Base-by-base conservation (phyloP, 2,113 vertebrate genomes). In the Meriones unguiculatus region DNA sequence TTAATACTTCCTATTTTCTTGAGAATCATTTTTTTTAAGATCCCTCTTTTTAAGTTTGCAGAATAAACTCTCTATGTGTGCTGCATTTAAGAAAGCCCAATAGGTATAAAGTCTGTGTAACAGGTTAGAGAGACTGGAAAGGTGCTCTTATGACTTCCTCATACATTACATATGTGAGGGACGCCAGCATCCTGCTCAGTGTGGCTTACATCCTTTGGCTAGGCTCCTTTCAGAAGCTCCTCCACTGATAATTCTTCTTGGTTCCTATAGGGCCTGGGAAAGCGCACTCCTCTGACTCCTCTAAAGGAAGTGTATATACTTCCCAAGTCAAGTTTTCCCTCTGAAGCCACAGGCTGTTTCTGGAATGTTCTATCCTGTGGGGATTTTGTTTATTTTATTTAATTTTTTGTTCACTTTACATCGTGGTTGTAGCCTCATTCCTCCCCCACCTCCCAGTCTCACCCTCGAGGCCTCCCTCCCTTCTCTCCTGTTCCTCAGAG, bases 1-100 rank as follows among this genome's bases (percentile, higher is more conserved):
- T 87, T 87, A 80, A 90, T 92, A 90, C 75, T 80, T 62, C 20
- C 72, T 59, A 0, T 94, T 95, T 88, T 82, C 41, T 57, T 92
- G 50, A 87, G 6, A 73, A 77, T n/a, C 28, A 62, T 78, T 89
- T 85, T 89, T 85, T 35, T 67, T 50, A 85, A 82, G 92, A 57
- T 95, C 30, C 8, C n/a, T 87, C 32, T 87, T 95, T 95, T 38
- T 85, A 70, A 84, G 91, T 87, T 97, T 95, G 22, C 46, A 81
- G 59, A 62, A 82, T 73, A 64, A 95, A 81, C 62, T 85, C 86
- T 69, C 41, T 24, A 2, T 90, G 52, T 62, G 28, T 67, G 18
- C 17, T 91, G 50, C 72, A 67, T 59, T 87, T 81, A 85, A 93
- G 86, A 92, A 95, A 92, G 38, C 11, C 11, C 35, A 92, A 20